Base-by-base conservation (phyloP, 2,888 invertebrate species). In the Cephonodes hylas region DNA sequence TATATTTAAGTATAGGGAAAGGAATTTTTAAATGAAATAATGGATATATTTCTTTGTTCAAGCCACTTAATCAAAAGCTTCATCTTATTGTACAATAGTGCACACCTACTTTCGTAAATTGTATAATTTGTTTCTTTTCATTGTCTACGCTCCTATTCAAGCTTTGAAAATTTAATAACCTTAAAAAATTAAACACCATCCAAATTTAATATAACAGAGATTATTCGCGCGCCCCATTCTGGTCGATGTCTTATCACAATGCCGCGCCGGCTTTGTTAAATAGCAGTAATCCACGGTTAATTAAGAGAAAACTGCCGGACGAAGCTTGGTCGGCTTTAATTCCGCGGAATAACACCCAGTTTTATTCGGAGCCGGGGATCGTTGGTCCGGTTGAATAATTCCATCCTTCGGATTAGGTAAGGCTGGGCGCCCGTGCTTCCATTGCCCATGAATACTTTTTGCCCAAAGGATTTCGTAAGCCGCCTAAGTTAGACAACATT, bases 251-350 rank as follows among this genome's bases (percentile, higher is more conserved):
- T 53, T 53, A 53, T 53, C 53, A 31, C 27, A 23, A 13, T 23
- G 22, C 0, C 15, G 5, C 15, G 10, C 31, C 18, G 31, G 18
- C 53, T 53, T 53, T 53, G 53, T 53, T 53, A 53, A 48, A 53
- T 53, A 31, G 53, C 31, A 53, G 27, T 53, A 53, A 53, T 53
- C 53, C 53, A 53, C 27, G 15, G 31, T 53, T 53, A 53, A 53
- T 53, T 53, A 53, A 31, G 27, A 53, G 53, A 31, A 27, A 53
- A 53, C 31, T 31, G 53, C 53, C 53, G 31, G 27, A 27, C 53
- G 31, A 53, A 53, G 53, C 53, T 46, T 46, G 46, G 46, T 25
- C 23, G 6, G 46, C 46, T 31, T 53, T 53, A 3, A 53, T 53
- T 31, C 31, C 31, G 53, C 27, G 53, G 31, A 53, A 53, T 53